phyloP scores from a whole-genome alignment of 2,888 invertebrate genomes.

The Troglohyphantes excavatus region DNA sequence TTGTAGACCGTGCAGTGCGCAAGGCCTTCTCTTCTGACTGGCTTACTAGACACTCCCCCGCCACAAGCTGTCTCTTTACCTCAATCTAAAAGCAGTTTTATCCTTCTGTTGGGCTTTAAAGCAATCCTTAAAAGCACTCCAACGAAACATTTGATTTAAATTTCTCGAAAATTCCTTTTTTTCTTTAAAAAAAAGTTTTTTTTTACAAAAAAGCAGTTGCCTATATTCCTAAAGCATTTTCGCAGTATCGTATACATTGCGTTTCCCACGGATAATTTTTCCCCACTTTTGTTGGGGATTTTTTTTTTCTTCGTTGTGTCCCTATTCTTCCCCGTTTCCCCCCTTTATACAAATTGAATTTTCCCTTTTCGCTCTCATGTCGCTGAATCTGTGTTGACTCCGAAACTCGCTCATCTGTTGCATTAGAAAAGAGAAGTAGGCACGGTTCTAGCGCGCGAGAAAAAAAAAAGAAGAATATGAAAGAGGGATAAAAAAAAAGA shows the following conservation, averaged over 20 bases:
- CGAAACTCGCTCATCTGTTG: slow-evolving; percentile 64
- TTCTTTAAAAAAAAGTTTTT: background rate
- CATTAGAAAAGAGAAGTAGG: slow-evolving; percentile 57
- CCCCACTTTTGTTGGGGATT: slow-evolving; percentile 15
- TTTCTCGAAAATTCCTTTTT: slow-evolving; percentile 47
- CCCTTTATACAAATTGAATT: slow-evolving; percentile 71
- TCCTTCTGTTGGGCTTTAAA: slow-evolving; percentile 23
- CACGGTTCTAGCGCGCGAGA: background rate
- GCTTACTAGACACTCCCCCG: background rate
- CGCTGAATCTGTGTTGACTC: slow-evolving; percentile 66
- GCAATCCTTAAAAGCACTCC: slow-evolving; percentile 38
- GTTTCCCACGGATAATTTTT: slow-evolving; percentile 69
- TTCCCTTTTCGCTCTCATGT: slow-evolving; percentile 38
- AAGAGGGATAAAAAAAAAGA: slow-evolving; percentile 7
- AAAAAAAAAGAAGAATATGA: slow-evolving; percentile 1
- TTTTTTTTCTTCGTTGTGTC: background rate
- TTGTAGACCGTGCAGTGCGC: no score
- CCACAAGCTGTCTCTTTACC: slow-evolving; percentile 23
- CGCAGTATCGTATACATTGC: slow-evolving; percentile 14
- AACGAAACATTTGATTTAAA: slow-evolving; percentile 61
- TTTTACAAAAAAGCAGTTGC: background rate
- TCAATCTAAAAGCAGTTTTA: slow-evolving; percentile 25
- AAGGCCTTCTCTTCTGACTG: background rate
- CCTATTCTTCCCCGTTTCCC: slow-evolving; percentile 14
- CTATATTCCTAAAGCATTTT: slow-evolving; percentile 8